phyloP scores from a whole-genome alignment of 2,888 invertebrate species.

The Nowickia ferox region DNA sequence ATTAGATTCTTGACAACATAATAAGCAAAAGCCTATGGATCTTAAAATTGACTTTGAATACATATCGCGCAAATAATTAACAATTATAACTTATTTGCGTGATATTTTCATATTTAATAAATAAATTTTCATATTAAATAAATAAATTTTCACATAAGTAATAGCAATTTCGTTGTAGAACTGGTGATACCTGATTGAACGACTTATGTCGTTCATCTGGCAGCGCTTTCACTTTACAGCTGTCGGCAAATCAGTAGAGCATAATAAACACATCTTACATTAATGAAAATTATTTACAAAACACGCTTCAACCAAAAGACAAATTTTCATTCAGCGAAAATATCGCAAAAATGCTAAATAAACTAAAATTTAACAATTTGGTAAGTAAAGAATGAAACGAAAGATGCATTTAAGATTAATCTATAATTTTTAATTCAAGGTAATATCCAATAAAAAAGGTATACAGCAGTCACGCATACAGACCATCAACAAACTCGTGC shows the following conservation, averaged over 20 bases:
- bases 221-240: not conserved
- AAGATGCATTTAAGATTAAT: not conserved
- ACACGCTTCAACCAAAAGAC: not conserved
- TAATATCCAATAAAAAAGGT: constrained; percentile 79
- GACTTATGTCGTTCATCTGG: not conserved
- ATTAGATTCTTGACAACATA: no score
- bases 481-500: constrained; percentile 80
- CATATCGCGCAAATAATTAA: no score
- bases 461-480: constrained; percentile 79
- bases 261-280: constrained; percentile 24
- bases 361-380: constrained; percentile 81
- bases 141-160: no score
- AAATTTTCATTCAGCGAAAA: not conserved
- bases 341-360: constrained; percentile 77
- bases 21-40: no score
- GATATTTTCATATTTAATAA: no score
- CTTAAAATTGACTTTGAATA: no score
- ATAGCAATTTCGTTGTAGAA: no score
- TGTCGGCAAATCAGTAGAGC: not conserved
- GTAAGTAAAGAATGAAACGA: constrained; percentile 72
- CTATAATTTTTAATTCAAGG: constrained; percentile 73
- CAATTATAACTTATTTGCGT: no score
- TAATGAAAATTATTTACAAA: constrained; percentile 24
- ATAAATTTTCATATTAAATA: no score
- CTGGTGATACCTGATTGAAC: no score